phyloP scores from a whole-genome alignment of 2,888 invertebrate genomes.

The Falcaria lacertinaria region DNA sequence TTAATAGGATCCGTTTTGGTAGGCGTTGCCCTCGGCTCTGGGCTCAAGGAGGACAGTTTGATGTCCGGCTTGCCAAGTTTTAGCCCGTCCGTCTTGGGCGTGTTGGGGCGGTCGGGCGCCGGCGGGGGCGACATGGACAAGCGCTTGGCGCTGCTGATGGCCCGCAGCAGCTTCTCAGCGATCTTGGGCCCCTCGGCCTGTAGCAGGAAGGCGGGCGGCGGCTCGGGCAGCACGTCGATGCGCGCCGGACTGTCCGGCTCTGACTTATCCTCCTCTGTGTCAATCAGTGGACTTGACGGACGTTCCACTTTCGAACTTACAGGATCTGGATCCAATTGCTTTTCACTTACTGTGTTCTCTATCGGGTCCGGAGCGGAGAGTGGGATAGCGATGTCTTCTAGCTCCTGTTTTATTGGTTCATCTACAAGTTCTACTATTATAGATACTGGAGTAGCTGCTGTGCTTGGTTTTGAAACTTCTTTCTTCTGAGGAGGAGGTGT shows the following conservation, averaged over 20 bases:
- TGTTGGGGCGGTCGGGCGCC: constrained; percentile 46
- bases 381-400: constrained; percentile 27
- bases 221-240: constrained; percentile 72
- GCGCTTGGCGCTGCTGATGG: constrained; percentile 78
- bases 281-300: constrained; percentile 65
- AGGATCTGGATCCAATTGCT: constrained; percentile 42
- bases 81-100: constrained; percentile 50
- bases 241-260: constrained; percentile 72
- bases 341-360: constrained; percentile 35
- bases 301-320: constrained; percentile 42
- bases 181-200: constrained; percentile 80
- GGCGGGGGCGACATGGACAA: constrained; percentile 71
- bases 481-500: constrained; percentile 42
- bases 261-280: constrained; percentile 72
- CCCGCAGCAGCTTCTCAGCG: constrained; percentile 81
- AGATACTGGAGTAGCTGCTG: constrained; percentile 9
- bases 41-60: constrained; percentile 37
- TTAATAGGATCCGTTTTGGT: constrained; percentile 36
- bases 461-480: constrained; percentile 11
- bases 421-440: constrained; percentile 11
- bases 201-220: constrained; percentile 66
- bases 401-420: constrained; percentile 13
- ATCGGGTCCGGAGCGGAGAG: constrained; percentile 33
- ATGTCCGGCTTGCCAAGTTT: constrained; percentile 38
- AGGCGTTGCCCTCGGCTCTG: constrained; percentile 30